Conservation (phyloP, 2,888 invertebrate species). For the Rhagonycha lutea region DNA sequence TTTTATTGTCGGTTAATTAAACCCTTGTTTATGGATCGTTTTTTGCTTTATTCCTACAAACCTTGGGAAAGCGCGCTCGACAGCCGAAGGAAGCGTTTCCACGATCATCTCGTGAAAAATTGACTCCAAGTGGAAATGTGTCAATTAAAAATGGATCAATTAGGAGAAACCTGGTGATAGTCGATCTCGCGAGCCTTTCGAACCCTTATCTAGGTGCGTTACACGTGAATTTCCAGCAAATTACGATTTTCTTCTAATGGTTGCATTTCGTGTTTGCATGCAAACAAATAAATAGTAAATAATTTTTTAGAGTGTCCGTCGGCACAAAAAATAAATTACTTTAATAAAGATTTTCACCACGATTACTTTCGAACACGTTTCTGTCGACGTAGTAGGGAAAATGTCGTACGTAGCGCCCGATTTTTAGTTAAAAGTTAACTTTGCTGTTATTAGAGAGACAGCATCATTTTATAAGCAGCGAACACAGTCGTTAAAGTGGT, state of each 20-base stretch:
- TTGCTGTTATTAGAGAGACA: not conserved
- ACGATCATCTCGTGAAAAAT: not conserved
- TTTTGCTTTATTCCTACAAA: not conserved
- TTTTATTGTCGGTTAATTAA: not conserved
- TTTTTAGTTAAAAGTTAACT: not conserved
- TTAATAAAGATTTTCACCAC: not conserved
- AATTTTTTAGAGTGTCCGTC: not conserved
- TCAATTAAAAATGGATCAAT: not conserved
- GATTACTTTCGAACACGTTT: not conserved
- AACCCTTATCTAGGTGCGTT: not conserved
- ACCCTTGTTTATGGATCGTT: not conserved
- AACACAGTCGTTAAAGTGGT: not conserved
- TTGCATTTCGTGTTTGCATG: not conserved
- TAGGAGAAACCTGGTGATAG: not conserved
- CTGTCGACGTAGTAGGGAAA: too few species aligned
- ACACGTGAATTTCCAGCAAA: not conserved
- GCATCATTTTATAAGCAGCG: not conserved
- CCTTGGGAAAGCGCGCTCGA: not conserved
- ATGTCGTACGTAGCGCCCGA: not conserved
- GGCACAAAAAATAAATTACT: not conserved
- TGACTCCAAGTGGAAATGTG: not conserved
- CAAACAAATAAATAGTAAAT: not conserved
- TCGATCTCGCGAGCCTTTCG: not conserved
- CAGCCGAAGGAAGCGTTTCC: not conserved
- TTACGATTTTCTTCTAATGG: not conserved